A percentile compares a stretch with the other conserved stretches of the same genome.
Conservation (phyloP, 1,140 invertebrate genomes). For the Bombus haemorrhoidalis region DNA sequence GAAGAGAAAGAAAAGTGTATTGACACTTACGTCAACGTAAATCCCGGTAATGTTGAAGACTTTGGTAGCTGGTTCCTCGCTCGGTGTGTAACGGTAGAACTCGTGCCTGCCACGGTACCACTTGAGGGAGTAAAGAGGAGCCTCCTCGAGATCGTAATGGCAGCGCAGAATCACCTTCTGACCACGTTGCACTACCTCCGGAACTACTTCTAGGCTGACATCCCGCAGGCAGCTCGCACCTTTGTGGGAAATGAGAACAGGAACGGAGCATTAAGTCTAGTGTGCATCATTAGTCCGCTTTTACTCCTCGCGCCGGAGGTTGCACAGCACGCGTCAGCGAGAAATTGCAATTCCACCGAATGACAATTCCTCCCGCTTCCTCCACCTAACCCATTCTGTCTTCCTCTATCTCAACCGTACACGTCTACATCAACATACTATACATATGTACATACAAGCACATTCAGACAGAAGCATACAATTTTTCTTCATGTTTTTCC, state of each 20-base stretch:
- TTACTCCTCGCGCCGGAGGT: slow-evolving; percentile 67
- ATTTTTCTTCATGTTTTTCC: slow-evolving; percentile 4
- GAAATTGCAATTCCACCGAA: slow-evolving; percentile 77
- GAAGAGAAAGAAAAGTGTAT: not conserved
- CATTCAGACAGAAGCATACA: not conserved
- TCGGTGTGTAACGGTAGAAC: slow-evolving; percentile 88
- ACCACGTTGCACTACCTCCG: slow-evolving; percentile 86
- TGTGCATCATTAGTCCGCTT: slow-evolving; percentile 74
- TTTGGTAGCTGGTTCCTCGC: slow-evolving; percentile 86
- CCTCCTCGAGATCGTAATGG: slow-evolving; percentile 88
- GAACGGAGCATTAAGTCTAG: slow-evolving; percentile 73
- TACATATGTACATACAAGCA: not conserved
- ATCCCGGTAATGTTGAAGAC: slow-evolving; percentile 88
- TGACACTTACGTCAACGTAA: slow-evolving; percentile 88
- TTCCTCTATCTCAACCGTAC: slow-evolving; percentile 6
- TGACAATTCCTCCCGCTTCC: slow-evolving; percentile 66
- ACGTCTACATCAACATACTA: slow-evolving; percentile 1
- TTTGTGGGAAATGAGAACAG: slow-evolving; percentile 70
- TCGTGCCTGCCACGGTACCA: slow-evolving; percentile 91
- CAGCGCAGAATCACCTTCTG: slow-evolving; percentile 87
- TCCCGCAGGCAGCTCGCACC: slow-evolving; percentile 80
- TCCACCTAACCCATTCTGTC: slow-evolving; percentile 19
- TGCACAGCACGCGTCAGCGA: slow-evolving; percentile 74
- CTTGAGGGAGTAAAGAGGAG: slow-evolving; percentile 89
- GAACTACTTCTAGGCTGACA: slow-evolving; percentile 83